Base-by-base conservation (phyloP, 2,797 vertebrate genomes). In the Catamblyrhynchus diadema region DNA sequence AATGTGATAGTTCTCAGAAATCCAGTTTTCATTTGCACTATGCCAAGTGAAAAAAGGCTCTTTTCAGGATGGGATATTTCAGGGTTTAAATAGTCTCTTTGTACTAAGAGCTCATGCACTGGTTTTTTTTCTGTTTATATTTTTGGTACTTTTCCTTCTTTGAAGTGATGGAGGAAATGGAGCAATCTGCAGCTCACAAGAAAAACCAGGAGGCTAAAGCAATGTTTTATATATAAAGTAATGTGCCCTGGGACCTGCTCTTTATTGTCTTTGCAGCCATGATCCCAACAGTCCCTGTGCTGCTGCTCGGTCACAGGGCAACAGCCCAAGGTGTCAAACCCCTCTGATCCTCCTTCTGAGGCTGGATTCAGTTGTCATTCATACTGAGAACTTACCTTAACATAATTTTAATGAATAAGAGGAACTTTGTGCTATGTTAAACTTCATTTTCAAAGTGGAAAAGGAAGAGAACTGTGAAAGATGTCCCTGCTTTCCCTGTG, bases 1-100 rank as follows among this genome's bases (percentile, higher is more conserved):
- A 23, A 59, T 79, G 89, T 72, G 91, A 32, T 45, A 73, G 33
- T 96, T 96, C 91, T 90, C n/a, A 85, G 94, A 97, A 96, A 62
- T 65, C 32, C 72, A 53, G 59, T 41, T 73, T 77, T 44, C 6
- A 0, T 83, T 78, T 72, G n/a, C 2, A 0, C 27, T 56, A 2
- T 11, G 42, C 65, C 32, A 67, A 65, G 28, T 1, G 3, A 50
- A 70, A 86, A 80, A 90, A 27, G 45, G 44, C 53, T 86, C 83
- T 79, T 57, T 94, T 82, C 72, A 79, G 39, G 10, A 22, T 6
- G 54, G 23, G 41, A 1, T 65, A 32, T 75, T 86, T 91, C 60
- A 84, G 85, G 44, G 57, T 39, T 79, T 93, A 64, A 94, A 73
- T 72, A 75, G 39, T 28, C 39, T 67, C 71, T 88, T 82, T 90